Percentiles rank a stretch among this genome's conserved stretches.
These are phyloP conservation scores for Pangasius djambal DNA, from an alignment of 2,797 vertebrate species.

Conservation along the genomic window DNA sequence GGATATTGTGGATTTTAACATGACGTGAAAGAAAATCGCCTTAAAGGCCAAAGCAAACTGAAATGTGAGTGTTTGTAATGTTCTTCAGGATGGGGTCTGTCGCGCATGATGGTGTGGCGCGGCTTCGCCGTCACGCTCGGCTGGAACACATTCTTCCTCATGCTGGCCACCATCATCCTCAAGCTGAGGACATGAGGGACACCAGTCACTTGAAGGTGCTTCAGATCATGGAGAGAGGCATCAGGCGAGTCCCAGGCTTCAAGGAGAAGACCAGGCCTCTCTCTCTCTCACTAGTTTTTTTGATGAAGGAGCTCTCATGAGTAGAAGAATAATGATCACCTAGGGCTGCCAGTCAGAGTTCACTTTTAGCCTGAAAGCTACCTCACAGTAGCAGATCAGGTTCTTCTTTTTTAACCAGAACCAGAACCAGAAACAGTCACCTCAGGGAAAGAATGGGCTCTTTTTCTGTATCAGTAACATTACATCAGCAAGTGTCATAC, in stretches of 20 bases:
- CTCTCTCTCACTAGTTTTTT: background rate
- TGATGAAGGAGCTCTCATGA: background rate
- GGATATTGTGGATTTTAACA: background rate
- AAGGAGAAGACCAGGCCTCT: slow-evolving; percentile 34
- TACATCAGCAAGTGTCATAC: slow-evolving; percentile 5
- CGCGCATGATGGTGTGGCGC: slow-evolving; percentile 80
- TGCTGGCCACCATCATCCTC: slow-evolving; percentile 80
- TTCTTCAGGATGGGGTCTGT: slow-evolving; percentile 75
- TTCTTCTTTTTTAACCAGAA: background rate
- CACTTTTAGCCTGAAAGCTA: slow-evolving; percentile 1
- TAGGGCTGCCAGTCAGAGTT: slow-evolving; percentile 13
- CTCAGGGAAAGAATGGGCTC: slow-evolving; percentile 35
- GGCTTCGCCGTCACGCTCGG: slow-evolving; percentile 78
- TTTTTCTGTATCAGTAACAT: background rate
- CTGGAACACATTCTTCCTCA: slow-evolving; percentile 81
- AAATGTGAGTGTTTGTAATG: background rate
- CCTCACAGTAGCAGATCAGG: slow-evolving; percentile 9
- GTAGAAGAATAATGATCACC: background rate
- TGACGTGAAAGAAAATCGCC: background rate
- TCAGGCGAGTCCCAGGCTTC: slow-evolving; percentile 42
- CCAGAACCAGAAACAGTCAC: slow-evolving; percentile 18
- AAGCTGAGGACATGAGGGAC: slow-evolving; percentile 75
- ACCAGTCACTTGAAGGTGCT: background rate
- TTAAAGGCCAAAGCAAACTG: background rate
- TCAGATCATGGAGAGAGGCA: slow-evolving; percentile 20